These are phyloP conservation scores for Danio tinwini DNA, from an alignment of 2,797 vertebrate genomes.

Conservation along the genomic window DNA sequence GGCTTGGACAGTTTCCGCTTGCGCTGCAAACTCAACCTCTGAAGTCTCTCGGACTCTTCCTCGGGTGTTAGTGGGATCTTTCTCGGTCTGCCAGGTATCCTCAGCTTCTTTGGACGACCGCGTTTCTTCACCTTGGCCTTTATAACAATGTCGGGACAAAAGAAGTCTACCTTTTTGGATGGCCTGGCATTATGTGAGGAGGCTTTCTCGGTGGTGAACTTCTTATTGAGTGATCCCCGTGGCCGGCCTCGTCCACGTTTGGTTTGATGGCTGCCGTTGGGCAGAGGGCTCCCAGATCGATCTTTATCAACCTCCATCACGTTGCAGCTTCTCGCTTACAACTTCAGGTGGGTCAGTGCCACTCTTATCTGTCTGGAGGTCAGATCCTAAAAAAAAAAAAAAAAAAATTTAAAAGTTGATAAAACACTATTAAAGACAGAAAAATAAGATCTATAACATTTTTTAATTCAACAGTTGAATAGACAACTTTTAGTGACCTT, in stretches of 20 bases:
- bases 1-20: conserved; percentile 78
- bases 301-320: conserved; percentile 53
- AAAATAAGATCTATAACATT: neutral
- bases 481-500: neutral
- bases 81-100: conserved; percentile 73
- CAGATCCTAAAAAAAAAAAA: conserved; percentile 28
- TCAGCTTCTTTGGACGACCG: conserved; percentile 66
- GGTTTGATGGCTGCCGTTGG: conserved; percentile 61
- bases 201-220: conserved; percentile 42
- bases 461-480: neutral
- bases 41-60: conserved; percentile 64
- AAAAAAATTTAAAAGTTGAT: too few relatives aligned
- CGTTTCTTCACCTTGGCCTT: conserved; percentile 60
- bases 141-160: conserved; percentile 47
- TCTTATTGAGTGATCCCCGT: conserved; percentile 67
- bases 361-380: conserved; percentile 19
- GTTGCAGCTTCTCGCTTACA: conserved; percentile 28
- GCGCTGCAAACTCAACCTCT: conserved; percentile 53
- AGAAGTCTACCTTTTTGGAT: conserved; percentile 54
- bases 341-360: conserved; percentile 35
- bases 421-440: neutral
- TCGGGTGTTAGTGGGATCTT: conserved; percentile 73
- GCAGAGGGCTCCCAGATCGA: conserved; percentile 46
- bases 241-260: conserved; percentile 72
- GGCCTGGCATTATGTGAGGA: conserved; percentile 59